These are phyloP conservation scores for Nineta flava DNA, from an alignment of 2,888 invertebrate species.

Conservation along the genomic window DNA sequence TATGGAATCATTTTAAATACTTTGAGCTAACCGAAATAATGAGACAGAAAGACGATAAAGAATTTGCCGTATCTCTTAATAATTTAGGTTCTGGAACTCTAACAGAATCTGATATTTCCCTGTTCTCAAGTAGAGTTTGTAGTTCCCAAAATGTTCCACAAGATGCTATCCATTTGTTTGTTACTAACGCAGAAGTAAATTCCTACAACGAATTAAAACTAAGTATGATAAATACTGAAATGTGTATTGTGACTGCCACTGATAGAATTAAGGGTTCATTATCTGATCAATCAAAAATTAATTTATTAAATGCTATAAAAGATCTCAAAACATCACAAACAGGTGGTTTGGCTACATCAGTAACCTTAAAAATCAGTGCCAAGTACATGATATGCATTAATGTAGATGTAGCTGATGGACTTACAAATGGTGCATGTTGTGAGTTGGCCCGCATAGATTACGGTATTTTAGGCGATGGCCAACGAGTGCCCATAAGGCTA, in stretches of 20 bases:
- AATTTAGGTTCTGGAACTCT: constrained; percentile 14
- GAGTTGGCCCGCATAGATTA: constrained; percentile 5
- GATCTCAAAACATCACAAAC: neutral
- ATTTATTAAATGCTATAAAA: neutral
- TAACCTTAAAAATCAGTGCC: constrained; percentile 14
- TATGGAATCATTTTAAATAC: constrained; percentile 16
- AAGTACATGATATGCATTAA: constrained; percentile 15
- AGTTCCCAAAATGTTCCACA: constrained; percentile 4
- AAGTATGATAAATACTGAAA: neutral
- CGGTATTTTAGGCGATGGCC: neutral
- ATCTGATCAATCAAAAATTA: neutral
- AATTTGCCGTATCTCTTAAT: constrained; percentile 8
- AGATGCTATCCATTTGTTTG: constrained; percentile 9
- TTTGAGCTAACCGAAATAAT: constrained; percentile 18
- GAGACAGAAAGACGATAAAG: constrained; percentile 18
- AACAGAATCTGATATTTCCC: constrained; percentile 12
- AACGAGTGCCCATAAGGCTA: too few relatives aligned
- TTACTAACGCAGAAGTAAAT: constrained; percentile 8
- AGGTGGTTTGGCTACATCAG: constrained; percentile 9
- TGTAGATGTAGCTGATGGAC: constrained; percentile 4
- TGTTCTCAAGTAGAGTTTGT: constrained; percentile 11
- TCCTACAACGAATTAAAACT: constrained; percentile 8
- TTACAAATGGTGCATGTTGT: constrained; percentile 16
- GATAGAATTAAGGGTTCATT: constrained; percentile 3
- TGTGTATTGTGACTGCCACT: neutral